Percentiles rank a stretch among this genome's conserved stretches.
phyloP scores from a whole-genome alignment of 1,140 invertebrate genomes.

The Ylistrum balloti region DNA sequence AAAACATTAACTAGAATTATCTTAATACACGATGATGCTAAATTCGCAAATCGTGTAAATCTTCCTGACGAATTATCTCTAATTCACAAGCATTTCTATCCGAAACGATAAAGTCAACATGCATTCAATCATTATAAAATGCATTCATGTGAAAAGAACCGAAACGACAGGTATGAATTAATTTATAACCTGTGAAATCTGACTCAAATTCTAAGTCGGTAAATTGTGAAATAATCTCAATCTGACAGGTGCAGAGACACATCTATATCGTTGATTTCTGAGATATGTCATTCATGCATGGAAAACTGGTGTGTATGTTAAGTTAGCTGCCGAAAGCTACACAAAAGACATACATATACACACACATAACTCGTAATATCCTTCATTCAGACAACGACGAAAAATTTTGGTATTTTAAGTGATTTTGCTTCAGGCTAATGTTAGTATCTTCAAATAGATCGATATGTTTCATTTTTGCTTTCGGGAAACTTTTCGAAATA shows the following conservation, averaged over 20 bases:
- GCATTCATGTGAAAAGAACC: too few relatives aligned
- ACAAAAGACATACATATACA: neutral
- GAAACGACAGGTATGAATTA: neutral
- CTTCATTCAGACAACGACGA: neutral
- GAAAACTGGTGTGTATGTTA: neutral
- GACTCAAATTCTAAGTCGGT: neutral
- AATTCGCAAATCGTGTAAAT: too few relatives aligned
- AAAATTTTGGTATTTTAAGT: slow-evolving; percentile 23
- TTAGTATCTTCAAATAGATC: neutral
- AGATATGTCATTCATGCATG: neutral
- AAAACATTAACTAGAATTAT: too few relatives aligned
- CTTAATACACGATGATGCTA: too few relatives aligned
- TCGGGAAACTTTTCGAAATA: too few relatives aligned
- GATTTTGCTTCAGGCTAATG: neutral
- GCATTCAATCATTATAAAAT: too few relatives aligned
- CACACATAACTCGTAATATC: neutral
- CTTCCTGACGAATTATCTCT: too few relatives aligned
- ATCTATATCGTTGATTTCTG: neutral
- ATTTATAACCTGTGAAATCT: neutral
- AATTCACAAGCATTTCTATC: too few relatives aligned
- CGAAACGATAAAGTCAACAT: too few relatives aligned
- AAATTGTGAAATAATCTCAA: neutral
- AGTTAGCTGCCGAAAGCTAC: neutral
- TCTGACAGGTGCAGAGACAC: neutral
- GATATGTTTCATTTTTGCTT: neutral